Evolutionary conservation across 2,888 invertebrate genomes (phyloP).

Genomic region (Caenorhabditis sulstoni): DNA sequence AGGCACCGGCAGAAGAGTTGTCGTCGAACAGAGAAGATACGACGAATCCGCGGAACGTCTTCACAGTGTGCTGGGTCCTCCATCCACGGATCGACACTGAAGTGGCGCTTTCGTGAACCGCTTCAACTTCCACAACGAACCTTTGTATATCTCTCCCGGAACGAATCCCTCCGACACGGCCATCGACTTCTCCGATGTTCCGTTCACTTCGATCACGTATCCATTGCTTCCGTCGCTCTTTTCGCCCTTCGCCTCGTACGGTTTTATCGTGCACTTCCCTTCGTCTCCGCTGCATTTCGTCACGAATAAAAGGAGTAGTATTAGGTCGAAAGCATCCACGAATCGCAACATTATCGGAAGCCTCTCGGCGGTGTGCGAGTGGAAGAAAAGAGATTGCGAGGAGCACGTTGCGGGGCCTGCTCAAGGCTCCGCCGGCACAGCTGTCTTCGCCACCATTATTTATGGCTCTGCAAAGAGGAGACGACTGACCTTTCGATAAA

Average conservation of each 20-base stretch:
- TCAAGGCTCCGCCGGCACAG: conserved; percentile 19
- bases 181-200: conserved; percentile 50
- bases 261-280: conserved; percentile 61
- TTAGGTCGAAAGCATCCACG: conserved; percentile 18
- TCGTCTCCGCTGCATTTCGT: conserved; percentile 12
- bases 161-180: conserved; percentile 70
- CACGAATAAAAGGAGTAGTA: conserved; percentile 30
- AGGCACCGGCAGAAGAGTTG: conserved; percentile 74
- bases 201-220: conserved; percentile 75
- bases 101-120: no score
- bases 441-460: conserved; percentile 54
- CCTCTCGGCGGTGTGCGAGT: conserved; percentile 4
- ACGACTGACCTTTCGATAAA: conserved; percentile 52
- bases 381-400: conserved; percentile 7
- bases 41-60: conserved; percentile 81
- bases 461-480: conserved; percentile 19
- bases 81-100: conserved; percentile 77
- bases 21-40: conserved; percentile 74
- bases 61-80: conserved; percentile 79
- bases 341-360: conserved; percentile 43
- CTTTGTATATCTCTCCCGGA: conserved; percentile 76
- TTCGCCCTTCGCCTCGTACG: conserved; percentile 72
- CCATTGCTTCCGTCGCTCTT: conserved; percentile 76
- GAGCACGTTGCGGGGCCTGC: conserved; percentile 10
- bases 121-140: no score